A percentile compares a stretch with the other conserved stretches of the same genome.
These are phyloP conservation scores for Cataglyphis rosenhaueri DNA, from an alignment of 2,888 invertebrate species.

Conservation along the genomic window DNA sequence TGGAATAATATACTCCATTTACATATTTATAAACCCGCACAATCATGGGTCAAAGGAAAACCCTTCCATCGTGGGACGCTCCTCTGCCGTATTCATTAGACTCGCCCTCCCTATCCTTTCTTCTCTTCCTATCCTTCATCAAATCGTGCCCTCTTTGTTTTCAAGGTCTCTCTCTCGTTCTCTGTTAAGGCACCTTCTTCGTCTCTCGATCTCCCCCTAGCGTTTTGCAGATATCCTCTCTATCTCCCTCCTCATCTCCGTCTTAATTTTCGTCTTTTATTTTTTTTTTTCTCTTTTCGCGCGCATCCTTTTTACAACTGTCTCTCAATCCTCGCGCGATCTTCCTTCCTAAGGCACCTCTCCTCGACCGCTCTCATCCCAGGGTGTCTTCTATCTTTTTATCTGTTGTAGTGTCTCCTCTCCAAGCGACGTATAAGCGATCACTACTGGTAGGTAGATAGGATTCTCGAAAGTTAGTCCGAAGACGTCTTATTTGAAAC, in stretches of 20 bases:
- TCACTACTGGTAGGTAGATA: slow-evolving; percentile 14
- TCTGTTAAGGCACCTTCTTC: slow-evolving; percentile 35
- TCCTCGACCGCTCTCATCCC: neutral
- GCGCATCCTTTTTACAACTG: slow-evolving; percentile 9
- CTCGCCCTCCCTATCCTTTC: slow-evolving; percentile 24
- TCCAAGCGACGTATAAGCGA: slow-evolving; percentile 39
- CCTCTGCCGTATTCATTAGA: slow-evolving; percentile 36
- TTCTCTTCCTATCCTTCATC: slow-evolving; percentile 1
- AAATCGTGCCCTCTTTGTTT: slow-evolving; percentile 27
- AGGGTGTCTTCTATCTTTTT: neutral
- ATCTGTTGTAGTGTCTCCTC: neutral
- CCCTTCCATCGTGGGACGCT: slow-evolving; percentile 57
- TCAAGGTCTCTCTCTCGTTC: slow-evolving; percentile 16
- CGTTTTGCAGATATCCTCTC: slow-evolving; percentile 9
- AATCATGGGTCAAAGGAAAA: slow-evolving; percentile 59
- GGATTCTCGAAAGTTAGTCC: slow-evolving; percentile 69
- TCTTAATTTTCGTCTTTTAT: slow-evolving; percentile 56
- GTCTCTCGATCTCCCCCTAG: slow-evolving; percentile 31
- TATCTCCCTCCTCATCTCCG: slow-evolving; percentile 26
- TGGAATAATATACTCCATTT: slow-evolving; percentile 77
- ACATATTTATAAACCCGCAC: slow-evolving; percentile 74
- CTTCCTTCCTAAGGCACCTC: slow-evolving; percentile 10
- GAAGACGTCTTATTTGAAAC: slow-evolving; percentile 84
- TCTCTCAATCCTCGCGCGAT: slow-evolving; percentile 36
- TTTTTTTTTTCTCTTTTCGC: neutral